phyloP scores from a whole-genome alignment of 2,888 invertebrate species.

The Anoncus sp. region DNA sequence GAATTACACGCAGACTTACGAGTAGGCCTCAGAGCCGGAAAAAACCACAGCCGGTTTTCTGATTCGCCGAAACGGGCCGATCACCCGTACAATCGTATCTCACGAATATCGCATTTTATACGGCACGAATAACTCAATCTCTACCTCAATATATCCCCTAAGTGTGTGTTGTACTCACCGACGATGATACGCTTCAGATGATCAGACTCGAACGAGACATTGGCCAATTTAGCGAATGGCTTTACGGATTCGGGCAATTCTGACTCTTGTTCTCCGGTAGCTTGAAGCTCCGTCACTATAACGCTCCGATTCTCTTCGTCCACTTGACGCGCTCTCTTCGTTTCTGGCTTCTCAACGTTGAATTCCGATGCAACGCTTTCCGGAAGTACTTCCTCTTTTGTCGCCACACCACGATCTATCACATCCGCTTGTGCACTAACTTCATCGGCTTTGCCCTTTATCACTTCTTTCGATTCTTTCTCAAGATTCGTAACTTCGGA shows the following conservation, averaged over 20 bases:
- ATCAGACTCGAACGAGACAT: conserved; percentile 78
- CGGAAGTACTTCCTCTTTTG: conserved; percentile 79
- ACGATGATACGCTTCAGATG: conserved; percentile 74
- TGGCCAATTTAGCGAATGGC: conserved; percentile 83
- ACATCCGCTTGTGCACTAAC: conserved; percentile 83
- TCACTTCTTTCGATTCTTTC: conserved; percentile 79
- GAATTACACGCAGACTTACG: conserved; percentile 15
- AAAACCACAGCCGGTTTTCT: background rate
- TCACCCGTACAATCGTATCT: conserved; percentile 3
- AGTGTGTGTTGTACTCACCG: conserved; percentile 76
- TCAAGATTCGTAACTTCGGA: conserved; percentile 82
- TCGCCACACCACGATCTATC: conserved; percentile 82
- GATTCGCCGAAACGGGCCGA: no score
- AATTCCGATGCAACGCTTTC: conserved; percentile 75
- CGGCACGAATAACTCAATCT: conserved; percentile 6
- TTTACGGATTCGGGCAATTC: conserved; percentile 81
- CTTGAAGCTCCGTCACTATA: conserved; percentile 83
- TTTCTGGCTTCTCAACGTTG: conserved; percentile 70
- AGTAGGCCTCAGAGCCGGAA: background rate
- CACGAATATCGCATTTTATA: conserved; percentile 6
- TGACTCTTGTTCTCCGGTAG: conserved; percentile 84
- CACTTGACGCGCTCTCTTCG: conserved; percentile 76
- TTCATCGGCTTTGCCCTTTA: conserved; percentile 82
- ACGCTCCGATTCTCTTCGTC: conserved; percentile 82
- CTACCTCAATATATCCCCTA: conserved; percentile 43